Evolutionary conservation across 2,797 vertebrate species (phyloP), one percentile per base, ranked within the genome.

Genomic region (Danionella dracula): DNA sequence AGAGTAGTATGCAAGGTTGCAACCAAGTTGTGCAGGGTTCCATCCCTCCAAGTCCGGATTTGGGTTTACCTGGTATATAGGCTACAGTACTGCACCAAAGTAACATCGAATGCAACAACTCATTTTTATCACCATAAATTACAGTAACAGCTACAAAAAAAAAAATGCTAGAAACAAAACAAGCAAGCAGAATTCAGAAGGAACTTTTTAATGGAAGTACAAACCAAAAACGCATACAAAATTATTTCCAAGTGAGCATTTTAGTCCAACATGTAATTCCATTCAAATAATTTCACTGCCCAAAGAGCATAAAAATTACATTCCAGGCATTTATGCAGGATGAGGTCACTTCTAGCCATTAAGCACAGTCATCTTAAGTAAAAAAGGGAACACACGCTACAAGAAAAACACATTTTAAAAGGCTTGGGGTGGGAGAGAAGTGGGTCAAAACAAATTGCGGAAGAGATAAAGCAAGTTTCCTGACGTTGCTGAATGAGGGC

Each of bases 181-280:
- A 38, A 15, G 9, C 51, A 37, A 20, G 19, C 15, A 27, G 31
- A 46, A 66, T 37, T 8, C 15, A 38, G 46, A 46, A 48, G 21
- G 51, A 66, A 31, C 31, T 13, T 66, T 75, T 72, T 69, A 69
- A 65, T 69, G 48, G 59, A 66, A 58, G 44, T 61, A 72, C n/a
- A 54, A 40, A 67, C 66, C 10, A 76, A 66, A 66, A 78, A 70
- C 55, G 31, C 34, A 54, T 23, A 19, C 46, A 60, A 72, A 38
- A 67, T 66, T 38, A 46, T 64, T 27, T 38, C 34, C 70, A 80
- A 71, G 41, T 56, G 68, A 12, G 63, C 40, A 54, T 42, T 40
- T 87, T 87, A 89, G 85, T 88, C 83, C 87, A 85, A 87, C 87
- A 85, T 81, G 85, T 83, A 85, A 85, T 85, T 84, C 55, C 80